Evolutionary conservation across 2,797 vertebrate species (phyloP).

Genomic region (Coracias cyanogaster): DNA sequence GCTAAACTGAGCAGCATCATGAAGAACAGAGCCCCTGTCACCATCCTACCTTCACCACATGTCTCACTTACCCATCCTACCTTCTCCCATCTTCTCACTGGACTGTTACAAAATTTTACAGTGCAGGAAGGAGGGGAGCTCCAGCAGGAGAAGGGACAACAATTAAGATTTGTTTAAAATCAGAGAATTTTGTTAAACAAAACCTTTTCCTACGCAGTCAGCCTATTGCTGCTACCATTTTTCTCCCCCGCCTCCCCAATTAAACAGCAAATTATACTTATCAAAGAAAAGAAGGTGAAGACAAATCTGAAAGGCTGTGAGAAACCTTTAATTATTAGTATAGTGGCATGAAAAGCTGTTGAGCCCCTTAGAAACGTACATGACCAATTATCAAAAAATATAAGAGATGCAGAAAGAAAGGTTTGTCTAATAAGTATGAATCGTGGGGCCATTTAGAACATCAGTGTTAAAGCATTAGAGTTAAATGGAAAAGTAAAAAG

Average conservation of each 20-base stretch:
- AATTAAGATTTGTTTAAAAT: not conserved
- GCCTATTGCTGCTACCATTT: not conserved
- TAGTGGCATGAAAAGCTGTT: constrained; percentile 74
- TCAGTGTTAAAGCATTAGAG: constrained; percentile 78
- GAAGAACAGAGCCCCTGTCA: not conserved
- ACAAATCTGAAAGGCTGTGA: constrained; percentile 69
- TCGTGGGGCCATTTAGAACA: constrained; percentile 74
- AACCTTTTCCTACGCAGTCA: not conserved
- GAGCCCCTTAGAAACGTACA: constrained; percentile 78
- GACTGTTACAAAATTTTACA: not conserved
- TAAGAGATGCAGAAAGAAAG: constrained; percentile 76
- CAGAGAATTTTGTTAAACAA: constrained; percentile 31
- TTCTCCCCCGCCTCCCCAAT: not conserved
- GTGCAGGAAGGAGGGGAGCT: not conserved
- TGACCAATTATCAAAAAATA: constrained; percentile 78
- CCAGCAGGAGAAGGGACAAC: not conserved
- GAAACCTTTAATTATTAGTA: constrained; percentile 76
- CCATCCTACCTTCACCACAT: not conserved
- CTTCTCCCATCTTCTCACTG: not conserved
- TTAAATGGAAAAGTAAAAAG: constrained; percentile 80
- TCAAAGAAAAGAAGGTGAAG: constrained; percentile 71
- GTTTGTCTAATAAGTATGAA: constrained; percentile 79
- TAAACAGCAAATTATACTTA: constrained; percentile 75
- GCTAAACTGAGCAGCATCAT: not conserved
- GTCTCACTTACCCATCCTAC: not conserved